Evolutionary conservation across 2,113 vertebrate species (phyloP).

Genomic region (Physeter macrocephalus): DNA sequence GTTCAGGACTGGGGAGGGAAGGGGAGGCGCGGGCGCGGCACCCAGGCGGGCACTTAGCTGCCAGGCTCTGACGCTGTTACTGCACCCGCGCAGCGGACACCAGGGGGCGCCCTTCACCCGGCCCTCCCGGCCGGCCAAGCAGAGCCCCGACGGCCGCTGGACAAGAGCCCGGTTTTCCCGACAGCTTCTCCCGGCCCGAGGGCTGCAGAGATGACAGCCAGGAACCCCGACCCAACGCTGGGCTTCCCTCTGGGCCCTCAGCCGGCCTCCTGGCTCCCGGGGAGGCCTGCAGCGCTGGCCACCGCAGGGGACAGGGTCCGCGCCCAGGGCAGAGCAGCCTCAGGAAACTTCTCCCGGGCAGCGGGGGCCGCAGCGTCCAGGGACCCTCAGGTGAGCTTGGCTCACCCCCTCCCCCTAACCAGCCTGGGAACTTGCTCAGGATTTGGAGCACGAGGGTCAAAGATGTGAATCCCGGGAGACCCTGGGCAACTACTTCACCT

Average conservation of each 20-base stretch:
- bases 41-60: neutral
- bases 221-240: neutral
- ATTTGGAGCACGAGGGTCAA: accelerated
- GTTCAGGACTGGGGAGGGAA: constrained; percentile 88
- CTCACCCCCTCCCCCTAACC: neutral
- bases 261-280: neutral
- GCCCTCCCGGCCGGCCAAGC: neutral
- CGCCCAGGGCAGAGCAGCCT: neutral
- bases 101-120: neutral
- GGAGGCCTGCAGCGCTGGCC: neutral
- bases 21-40: accelerated
- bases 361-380: neutral
- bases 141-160: accelerated
- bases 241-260: neutral
- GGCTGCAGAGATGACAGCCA: neutral
- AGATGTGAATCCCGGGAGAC: neutral
- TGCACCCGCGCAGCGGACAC: neutral
- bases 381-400: neutral
- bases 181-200: neutral
- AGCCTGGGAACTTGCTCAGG: neutral
- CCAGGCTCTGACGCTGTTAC: neutral
- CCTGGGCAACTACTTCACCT: neutral
- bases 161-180: neutral
- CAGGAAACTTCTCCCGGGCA: neutral
- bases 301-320: accelerated